Base-by-base conservation (phyloP, 2,113 vertebrate species). In the Lophochroa leadbeateri region DNA sequence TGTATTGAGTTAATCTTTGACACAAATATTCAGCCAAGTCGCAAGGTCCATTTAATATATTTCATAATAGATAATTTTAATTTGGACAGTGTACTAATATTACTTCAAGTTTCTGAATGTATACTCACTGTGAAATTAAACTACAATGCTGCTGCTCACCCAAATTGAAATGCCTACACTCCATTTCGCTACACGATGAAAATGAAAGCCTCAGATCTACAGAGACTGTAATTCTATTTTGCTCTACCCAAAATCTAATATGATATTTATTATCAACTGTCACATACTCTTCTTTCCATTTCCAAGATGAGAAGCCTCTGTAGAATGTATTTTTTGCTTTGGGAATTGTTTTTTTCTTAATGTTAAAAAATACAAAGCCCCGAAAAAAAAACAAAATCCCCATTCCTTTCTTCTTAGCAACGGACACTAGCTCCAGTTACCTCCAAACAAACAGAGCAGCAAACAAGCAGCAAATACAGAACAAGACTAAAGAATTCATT, bases 341-440 rank as follows among this genome's bases (percentile, higher is more conserved):
- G 60, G 13, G 65, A 53, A 28, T 7, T 41, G 16, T 58, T 47
- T 78, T 74, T 70, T 76, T 35, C 50, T 70, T 71, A 65, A 61
- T 57, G 35, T 13, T 35, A 74, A 83, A 69, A 35, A 43, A 69
- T 29, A 65, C 20, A 33, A 41, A 24, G 33, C 27, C 35, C 24
- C 8, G 1, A 27, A 37, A 61, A 35, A 17, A 1, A 4, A 3
- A 4, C 20, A 18, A 29, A 57, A 29, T 27, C 9, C 2, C 5
- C 13, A 33, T 15, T 61, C 6, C 8, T 70, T 84, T 70, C 49
- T 44, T 75, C 58, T 81, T 50, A 52, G 52, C 33, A 72, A 63
- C 43, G 21, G 33, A 84, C 3, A 25, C 21, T 35, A 57, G 13
- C 35, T 71, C 29, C 8, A 52, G 15, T 37, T 85, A 74, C 31